These are phyloP conservation scores for Callocephalon fimbriatum DNA, from an alignment of 2,113 vertebrate genomes.

Conservation along the genomic window DNA sequence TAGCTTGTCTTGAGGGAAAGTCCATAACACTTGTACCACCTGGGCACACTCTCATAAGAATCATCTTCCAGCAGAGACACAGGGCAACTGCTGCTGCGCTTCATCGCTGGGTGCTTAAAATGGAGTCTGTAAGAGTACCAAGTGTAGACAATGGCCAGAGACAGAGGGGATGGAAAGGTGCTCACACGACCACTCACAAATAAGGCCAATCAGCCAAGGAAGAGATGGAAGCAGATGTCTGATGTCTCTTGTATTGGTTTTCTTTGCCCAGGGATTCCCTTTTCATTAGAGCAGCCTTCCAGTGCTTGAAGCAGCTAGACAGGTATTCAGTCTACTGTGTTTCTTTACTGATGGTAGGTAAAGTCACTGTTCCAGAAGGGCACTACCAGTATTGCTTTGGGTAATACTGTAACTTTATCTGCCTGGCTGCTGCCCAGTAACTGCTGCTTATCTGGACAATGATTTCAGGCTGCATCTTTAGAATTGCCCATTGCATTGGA, in stretches of 20 bases:
- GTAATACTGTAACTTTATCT: conserved; percentile 18
- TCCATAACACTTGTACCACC: background rate
- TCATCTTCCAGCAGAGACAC: background rate
- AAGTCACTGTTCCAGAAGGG: conserved; percentile 44
- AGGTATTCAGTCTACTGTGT: background rate
- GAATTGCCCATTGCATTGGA: background rate
- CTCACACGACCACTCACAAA: background rate
- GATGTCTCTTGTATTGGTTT: background rate
- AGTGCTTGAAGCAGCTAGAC: conserved; percentile 8
- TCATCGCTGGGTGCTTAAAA: background rate
- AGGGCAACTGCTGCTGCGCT: background rate
- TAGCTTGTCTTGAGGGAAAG: background rate
- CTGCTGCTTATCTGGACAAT: background rate
- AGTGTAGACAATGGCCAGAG: background rate
- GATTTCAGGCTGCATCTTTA: background rate
- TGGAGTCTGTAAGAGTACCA: rapidly evolving
- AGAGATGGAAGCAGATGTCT: background rate
- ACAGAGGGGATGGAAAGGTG: background rate
- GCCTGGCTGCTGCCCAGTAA: conserved; percentile 20
- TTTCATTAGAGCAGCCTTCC: conserved; percentile 32
- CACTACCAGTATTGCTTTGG: background rate
- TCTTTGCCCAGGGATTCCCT: background rate
- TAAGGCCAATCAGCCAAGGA: background rate
- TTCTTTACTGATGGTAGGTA: background rate
- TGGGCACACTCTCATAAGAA: background rate